Percentiles rank a stretch among this genome's conserved stretches.
phyloP scores from a whole-genome alignment of 1,140 invertebrate genomes.

The Lepidurus apus region DNA sequence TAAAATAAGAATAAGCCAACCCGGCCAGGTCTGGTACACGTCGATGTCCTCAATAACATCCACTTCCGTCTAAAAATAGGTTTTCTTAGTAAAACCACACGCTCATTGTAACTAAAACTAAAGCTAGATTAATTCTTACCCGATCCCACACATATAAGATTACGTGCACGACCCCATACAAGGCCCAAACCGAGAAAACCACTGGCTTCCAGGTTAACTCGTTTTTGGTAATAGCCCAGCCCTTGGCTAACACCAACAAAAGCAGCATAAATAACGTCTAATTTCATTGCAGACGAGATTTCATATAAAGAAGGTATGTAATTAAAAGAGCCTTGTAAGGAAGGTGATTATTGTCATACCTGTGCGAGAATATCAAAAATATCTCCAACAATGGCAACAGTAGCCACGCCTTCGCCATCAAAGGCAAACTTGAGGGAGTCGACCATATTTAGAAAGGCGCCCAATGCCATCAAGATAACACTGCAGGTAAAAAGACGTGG shows the following conservation, averaged over 20 bases:
- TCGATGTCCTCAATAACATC: constrained; percentile 94
- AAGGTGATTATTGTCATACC: constrained; percentile 50
- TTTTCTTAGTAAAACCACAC: not conserved
- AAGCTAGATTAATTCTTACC: constrained; percentile 63
- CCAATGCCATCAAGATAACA: constrained; percentile 75
- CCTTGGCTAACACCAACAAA: constrained; percentile 87
- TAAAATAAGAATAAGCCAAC: constrained; percentile 83
- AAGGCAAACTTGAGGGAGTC: constrained; percentile 83
- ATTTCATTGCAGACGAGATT: constrained; percentile 35
- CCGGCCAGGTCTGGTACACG: constrained; percentile 94
- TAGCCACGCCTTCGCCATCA: constrained; percentile 77
- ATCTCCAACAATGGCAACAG: constrained; percentile 76
- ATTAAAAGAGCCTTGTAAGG: constrained; percentile 2
- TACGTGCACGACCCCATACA: constrained; percentile 85
- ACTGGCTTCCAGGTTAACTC: constrained; percentile 78
- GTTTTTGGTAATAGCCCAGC: constrained; percentile 89
- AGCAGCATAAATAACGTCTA: constrained; percentile 86
- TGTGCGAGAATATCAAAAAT: constrained; percentile 84
- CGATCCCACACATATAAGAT: constrained; percentile 92
- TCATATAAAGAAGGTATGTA: constrained; percentile 45
- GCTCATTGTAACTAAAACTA: not conserved
- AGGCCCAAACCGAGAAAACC: constrained; percentile 83
- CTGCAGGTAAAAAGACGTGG: constrained; percentile 86
- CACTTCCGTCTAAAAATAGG: constrained; percentile 72
- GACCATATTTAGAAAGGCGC: constrained; percentile 76